Evolutionary conservation across 2,888 invertebrate genomes (phyloP).

Genomic region (Neoitamus cyanurus): DNA sequence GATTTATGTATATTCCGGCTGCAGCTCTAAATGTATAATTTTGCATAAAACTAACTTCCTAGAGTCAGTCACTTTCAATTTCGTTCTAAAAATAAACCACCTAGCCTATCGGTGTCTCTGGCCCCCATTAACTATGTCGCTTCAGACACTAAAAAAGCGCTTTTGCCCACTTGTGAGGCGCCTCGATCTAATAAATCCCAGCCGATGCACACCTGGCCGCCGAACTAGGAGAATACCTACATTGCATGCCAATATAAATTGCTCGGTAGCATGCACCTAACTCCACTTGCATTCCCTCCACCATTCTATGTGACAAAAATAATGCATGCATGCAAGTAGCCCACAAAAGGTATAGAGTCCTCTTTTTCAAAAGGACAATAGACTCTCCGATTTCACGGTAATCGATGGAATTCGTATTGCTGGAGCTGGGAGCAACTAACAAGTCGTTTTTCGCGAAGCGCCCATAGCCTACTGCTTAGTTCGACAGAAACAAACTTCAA

Average conservation of each 20-base stretch:
- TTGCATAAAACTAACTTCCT: background rate
- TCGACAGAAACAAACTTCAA: constrained; percentile 14
- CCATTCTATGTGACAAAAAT: background rate
- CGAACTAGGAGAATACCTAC: background rate
- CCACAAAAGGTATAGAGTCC: background rate
- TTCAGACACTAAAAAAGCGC: background rate
- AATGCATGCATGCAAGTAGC: background rate
- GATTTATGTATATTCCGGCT: background rate
- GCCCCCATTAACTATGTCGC: background rate
- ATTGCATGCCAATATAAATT: background rate
- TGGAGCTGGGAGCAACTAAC: background rate
- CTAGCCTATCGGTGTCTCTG: background rate
- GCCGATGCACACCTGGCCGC: background rate
- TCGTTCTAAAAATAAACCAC: background rate
- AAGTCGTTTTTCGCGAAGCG: background rate
- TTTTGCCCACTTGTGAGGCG: background rate
- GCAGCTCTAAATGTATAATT: background rate
- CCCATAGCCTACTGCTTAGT: background rate
- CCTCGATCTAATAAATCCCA: background rate
- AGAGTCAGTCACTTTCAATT: background rate
- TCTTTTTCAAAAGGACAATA: background rate
- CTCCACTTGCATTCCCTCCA: background rate
- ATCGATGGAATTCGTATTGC: background rate
- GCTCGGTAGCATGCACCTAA: background rate
- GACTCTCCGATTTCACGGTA: background rate